Base-by-base conservation (phyloP, 2,888 invertebrate species). In the Elgonia sp. region DNA sequence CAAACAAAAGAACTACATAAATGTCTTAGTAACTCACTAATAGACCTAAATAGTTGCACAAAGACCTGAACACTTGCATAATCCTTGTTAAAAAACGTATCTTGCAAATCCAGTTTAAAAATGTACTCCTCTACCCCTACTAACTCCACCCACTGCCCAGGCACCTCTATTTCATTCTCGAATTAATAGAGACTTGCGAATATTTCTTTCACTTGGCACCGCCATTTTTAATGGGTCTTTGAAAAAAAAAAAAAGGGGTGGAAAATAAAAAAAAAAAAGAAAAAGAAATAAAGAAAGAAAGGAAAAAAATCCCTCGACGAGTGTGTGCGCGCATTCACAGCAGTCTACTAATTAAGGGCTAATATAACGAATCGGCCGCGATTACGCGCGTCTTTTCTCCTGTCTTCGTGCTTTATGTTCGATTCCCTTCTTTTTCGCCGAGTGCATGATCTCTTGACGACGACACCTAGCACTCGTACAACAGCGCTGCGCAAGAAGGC, bases 291-390 rank as follows among this genome's bases (percentile, higher is more conserved):
- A n/a, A n/a, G n/a, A n/a, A n/a, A n/a, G 57, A 81, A 76, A 70
- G 62, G 50, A 60, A 67, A 63, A 55, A 50, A 42, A 29, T 39
- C 55, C 2, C 55, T 18, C 7, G 29, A 62, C 46, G 60, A 77
- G 70, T 75, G 87, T 63, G 89, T 80, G 73, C 62, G 55, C 69
- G 79, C 86, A 81, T 87, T 89, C 77, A 87, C 76, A 67, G 37
- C 73, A 62, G 89, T 81, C 89, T 92, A 90, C 91, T 93, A 92
- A 94, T 94, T 94, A 94, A 93, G 93, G 92, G 92, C 92, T 94
- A 94, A 94, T 94, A 94, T 94, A 94, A 94, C 93, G 92, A 92
- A 87, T 87, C 92, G 90, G 89, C 89, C 88, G 84, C 86, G 86
- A 76, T 87, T 75, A 89, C 80, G 87, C 79, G 73, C 87, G 86